Percentiles rank a stretch among this genome's conserved stretches.
Conservation (phyloP, 2,888 invertebrate genomes). For the Zele albiditarsus region DNA sequence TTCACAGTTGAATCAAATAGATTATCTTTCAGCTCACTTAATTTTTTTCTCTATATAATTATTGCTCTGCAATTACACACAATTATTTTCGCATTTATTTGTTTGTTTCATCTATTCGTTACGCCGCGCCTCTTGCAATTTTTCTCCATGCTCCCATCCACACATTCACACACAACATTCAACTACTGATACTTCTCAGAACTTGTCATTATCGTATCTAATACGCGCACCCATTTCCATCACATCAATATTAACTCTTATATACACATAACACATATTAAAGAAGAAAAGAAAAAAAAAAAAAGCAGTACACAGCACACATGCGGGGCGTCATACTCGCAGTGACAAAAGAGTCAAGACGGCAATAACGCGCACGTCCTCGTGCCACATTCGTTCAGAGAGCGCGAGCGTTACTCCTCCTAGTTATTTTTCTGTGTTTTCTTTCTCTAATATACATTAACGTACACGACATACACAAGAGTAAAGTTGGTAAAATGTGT, state of each 20-base stretch:
- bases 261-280: background rate
- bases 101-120: background rate
- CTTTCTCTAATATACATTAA: background rate
- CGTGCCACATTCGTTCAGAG: conserved; percentile 58
- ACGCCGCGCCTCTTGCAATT: background rate
- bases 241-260: background rate
- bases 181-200: background rate
- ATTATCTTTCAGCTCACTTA: no score
- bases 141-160: background rate
- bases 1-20: no score
- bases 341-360: conserved; percentile 56
- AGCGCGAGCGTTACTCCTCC: conserved; percentile 32
- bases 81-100: background rate
- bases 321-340: conserved; percentile 22
- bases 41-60: background rate
- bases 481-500: background rate
- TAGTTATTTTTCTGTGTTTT: background rate
- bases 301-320: background rate
- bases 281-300: background rate
- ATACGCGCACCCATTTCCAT: background rate
- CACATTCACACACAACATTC: no score
- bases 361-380: conserved; percentile 61
- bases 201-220: conserved; percentile 9
- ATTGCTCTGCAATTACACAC: background rate
- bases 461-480: background rate